Base-by-base conservation (phyloP, 1,140 invertebrate species). In the Odontomachus brunneus region DNA sequence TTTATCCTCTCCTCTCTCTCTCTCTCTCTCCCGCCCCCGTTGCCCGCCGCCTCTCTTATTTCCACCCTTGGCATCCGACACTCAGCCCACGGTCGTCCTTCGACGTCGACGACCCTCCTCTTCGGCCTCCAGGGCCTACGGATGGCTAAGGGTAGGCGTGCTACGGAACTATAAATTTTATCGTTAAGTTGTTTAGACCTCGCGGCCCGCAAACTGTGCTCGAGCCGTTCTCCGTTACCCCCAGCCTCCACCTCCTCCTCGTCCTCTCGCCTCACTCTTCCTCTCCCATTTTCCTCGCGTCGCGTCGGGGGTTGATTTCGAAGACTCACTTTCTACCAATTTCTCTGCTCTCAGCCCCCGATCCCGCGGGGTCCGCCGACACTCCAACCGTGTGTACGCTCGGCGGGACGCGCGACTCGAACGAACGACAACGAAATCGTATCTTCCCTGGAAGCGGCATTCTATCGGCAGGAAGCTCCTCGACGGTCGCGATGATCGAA, bases 101-200 rank as follows among this genome's bases (percentile, higher is more conserved):
- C 67, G 66, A 44, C 75, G 75, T 51, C 53, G 60, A 83, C 75
- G 75, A 84, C 62, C 53, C 75, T 65, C 60, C 74, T 59, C 75
- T 33, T 33, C 67, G 71, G 74, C 24, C 57, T 75, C 57, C 48
- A 53, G 67, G 51, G 72, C 82, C 84, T 60, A 19, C 67, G 86
- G 86, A 90, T 78, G 88, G 89, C 89, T 85, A 90, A 90, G 90
- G 92, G 91, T 92, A 90, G 93, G 93, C 93, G 91, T 92, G 91
- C 90, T 93, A 85, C 89, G 84, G 89, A 93, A 92, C 93, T 93
- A 94, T 94, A 94, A 94, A 94, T 94, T 94, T 94, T 92, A 91
- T 93, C 93, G 92, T 93, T 93, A 94, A 94, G 93, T 94, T 94
- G 93, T 94, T 94, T 94, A 94, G 93, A 91, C 91, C 83, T 81